Base-by-base conservation (phyloP, 1,140 invertebrate genomes). In the Hypsibius dujardini region DNA sequence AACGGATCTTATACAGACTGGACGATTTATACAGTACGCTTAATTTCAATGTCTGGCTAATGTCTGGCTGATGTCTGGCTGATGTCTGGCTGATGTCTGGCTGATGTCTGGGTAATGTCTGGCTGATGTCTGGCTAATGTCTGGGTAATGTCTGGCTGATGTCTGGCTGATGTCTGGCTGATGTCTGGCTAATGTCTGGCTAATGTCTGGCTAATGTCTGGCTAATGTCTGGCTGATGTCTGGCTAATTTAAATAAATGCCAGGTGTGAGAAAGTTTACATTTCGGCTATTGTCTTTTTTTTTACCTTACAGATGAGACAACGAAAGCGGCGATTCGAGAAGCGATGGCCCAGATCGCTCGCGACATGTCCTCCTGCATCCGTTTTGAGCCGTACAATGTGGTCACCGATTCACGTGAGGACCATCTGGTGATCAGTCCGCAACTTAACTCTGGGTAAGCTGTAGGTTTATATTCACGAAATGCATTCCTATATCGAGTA, bases 321-420 rank as follows among this genome's bases (percentile, higher is more conserved):
- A 3, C 12, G 42, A 45, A 3, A 42, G 12, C 62, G 12, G 42
- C 7, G 3, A 67, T 67, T 15, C 12, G 7, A 7, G 42, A 67
- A 15, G 62, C 62, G 12, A 67, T 67, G 42, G 45, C 12, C 62
- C 62, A 67, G 45, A 67, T 67, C 45, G 12, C 62, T 42, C 3
- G 3, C 62, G 62, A 67, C 62, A 67, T 67, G 62, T 67, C 42
- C 62, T 15, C 12, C 12, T 67, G 62, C 62, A 42, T 67, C 12
- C 62, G 62, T 67, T 67, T 67, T 45, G 12, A 12, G 12, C 62
- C 62, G 12, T 67, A 15, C 42, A 67, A 67, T 42, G 62, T 42
- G 7, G 62, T 67, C 12, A 67, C 62, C 3, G 62, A 67, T 42
- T 67, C 62, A 7, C 12, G 62, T 7, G 62, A 67, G 42, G 62